Conservation (phyloP, 2,888 invertebrate species). For the Vesta saturnalis region DNA sequence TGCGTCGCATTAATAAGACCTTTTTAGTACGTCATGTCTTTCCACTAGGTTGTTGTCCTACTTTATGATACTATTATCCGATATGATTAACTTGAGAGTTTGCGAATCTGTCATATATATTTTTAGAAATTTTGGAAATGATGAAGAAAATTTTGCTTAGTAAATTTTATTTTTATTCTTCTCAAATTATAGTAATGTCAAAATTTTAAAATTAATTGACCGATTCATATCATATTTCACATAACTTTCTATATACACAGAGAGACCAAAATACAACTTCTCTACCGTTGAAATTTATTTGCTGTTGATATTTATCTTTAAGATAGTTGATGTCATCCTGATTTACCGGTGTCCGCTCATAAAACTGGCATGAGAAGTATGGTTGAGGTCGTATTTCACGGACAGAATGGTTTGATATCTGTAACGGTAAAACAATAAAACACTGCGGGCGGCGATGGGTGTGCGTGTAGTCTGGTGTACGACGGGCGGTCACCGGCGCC, state of each 20-base stretch:
- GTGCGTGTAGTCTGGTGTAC: slow-evolving; percentile 60
- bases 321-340: slow-evolving; percentile 47
- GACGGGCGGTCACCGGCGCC: slow-evolving; percentile 61
- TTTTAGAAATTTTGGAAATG: too few relatives aligned
- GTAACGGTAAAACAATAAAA: slow-evolving; percentile 64
- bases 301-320: slow-evolving; percentile 36
- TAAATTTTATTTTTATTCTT: too few relatives aligned
- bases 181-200: too few relatives aligned
- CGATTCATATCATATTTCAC: not conserved
- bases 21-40: too few relatives aligned
- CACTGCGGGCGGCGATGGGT: slow-evolving; percentile 59
- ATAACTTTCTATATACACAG: not conserved
- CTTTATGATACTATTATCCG: too few relatives aligned
- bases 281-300: slow-evolving; percentile 22
- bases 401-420: slow-evolving; percentile 54
- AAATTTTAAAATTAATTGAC: not conserved
- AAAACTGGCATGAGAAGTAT: slow-evolving; percentile 47
- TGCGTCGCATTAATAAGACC: too few relatives aligned
- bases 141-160: too few relatives aligned
- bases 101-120: too few relatives aligned
- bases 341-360: slow-evolving; percentile 52
- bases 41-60: too few relatives aligned
- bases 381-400: slow-evolving; percentile 49
- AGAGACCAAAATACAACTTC: not conserved
- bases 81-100: too few relatives aligned